phyloP scores from a whole-genome alignment of 2,113 vertebrate species.

The Otis tarda region DNA sequence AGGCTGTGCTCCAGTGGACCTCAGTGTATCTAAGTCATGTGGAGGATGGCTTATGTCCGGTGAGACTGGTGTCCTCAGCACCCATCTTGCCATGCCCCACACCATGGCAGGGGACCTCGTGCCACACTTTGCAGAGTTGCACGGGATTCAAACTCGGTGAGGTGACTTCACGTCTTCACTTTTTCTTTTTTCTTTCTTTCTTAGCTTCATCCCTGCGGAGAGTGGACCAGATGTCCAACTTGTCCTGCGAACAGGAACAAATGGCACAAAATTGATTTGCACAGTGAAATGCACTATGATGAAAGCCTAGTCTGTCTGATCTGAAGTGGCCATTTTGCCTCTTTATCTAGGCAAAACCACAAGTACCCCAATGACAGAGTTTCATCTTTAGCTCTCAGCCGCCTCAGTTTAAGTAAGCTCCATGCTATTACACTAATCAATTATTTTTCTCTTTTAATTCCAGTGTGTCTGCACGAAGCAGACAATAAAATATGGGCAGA shows the following conservation, averaged over 20 bases:
- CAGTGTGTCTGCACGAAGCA: neutral
- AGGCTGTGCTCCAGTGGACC: rapidly evolving
- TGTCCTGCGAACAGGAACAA: neutral
- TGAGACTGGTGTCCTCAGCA: rapidly evolving
- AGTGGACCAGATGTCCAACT: neutral
- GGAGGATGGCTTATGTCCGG: rapidly evolving
- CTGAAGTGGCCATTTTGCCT: neutral
- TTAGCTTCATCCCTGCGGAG: neutral
- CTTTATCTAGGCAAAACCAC: neutral
- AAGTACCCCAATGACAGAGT: neutral
- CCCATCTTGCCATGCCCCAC: neutral
- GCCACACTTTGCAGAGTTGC: neutral
- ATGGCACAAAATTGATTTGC: neutral
- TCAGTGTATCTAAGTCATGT: neutral
- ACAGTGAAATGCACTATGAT: neutral
- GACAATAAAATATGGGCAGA: neutral
- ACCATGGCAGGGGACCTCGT: rapidly evolving
- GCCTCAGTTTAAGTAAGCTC: neutral
- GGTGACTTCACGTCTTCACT: rapidly evolving
- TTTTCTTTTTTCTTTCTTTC: neutral
- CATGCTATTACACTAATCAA: neutral
- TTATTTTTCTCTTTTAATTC: constrained; percentile 30
- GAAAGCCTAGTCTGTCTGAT: neutral
- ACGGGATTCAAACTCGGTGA: rapidly evolving
- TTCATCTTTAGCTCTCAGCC: neutral